Conservation (phyloP, 2,888 invertebrate genomes). For the Cephonodes hylas region DNA sequence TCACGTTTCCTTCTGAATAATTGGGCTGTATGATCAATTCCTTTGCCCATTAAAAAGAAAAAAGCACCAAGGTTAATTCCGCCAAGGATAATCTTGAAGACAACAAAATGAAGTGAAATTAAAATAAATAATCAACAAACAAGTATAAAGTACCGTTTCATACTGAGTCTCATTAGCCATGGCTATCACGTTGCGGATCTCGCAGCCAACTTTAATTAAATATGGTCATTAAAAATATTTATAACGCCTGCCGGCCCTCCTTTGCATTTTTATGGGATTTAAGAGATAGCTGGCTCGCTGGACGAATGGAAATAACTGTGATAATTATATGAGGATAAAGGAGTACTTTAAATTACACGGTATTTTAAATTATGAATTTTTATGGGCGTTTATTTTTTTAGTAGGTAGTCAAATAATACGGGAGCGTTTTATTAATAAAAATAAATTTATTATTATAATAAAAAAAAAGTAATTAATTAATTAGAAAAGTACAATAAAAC, state of each 20-base stretch:
- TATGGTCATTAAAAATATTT: constrained; percentile 76
- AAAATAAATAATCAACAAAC: constrained; percentile 10
- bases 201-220: constrained; percentile 62
- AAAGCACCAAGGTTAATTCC: neutral
- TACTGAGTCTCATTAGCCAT: constrained; percentile 45
- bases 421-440: too few relatives aligned
- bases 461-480: too few relatives aligned
- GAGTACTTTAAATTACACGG: neutral
- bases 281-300: neutral
- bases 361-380: too few relatives aligned
- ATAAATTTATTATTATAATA: too few relatives aligned
- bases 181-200: constrained; percentile 43
- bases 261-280: constrained; percentile 65
- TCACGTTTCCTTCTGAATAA: too few relatives aligned
- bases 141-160: constrained; percentile 16
- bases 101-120: neutral
- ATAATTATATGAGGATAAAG: neutral
- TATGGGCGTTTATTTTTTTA: too few relatives aligned
- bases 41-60: neutral
- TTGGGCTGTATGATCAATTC: too few relatives aligned
- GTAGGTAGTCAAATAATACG: too few relatives aligned
- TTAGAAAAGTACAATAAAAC: too few relatives aligned
- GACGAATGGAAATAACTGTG: neutral
- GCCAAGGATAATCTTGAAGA: neutral
- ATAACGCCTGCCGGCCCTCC: constrained; percentile 52